These are phyloP conservation scores for Catharus fuscescens DNA, from an alignment of 2,113 vertebrate genomes.

Conservation along the genomic window DNA sequence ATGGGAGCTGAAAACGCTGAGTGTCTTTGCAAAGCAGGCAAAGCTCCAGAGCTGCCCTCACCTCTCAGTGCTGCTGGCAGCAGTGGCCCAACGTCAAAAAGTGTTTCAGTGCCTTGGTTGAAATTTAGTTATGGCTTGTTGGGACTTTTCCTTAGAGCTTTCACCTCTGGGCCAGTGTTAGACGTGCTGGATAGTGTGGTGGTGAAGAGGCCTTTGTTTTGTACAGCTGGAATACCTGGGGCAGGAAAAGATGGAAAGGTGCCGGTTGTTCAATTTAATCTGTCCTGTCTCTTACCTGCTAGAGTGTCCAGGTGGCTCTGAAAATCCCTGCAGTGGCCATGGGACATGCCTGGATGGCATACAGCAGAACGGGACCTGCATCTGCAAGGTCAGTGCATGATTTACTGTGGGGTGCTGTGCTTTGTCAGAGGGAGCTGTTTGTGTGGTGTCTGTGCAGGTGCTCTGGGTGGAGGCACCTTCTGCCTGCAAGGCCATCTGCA, in stretches of 20 bases:
- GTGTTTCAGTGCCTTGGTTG: neutral
- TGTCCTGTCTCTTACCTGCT: conserved; percentile 6
- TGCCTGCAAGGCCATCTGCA: neutral
- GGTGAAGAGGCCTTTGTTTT: neutral
- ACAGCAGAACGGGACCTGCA: conserved; percentile 86
- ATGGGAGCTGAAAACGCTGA: neutral
- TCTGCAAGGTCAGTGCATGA: conserved; percentile 82
- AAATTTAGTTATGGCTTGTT: neutral
- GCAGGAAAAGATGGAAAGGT: neutral
- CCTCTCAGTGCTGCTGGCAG: neutral
- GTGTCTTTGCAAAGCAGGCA: neutral
- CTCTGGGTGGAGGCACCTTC: neutral
- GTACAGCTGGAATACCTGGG: neutral
- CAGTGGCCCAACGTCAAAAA: neutral
- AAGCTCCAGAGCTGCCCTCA: neutral
- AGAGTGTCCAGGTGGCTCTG: conserved; percentile 88
- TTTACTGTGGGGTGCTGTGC: neutral
- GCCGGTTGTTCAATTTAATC: neutral
- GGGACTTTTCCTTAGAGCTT: neutral
- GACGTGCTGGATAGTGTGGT: neutral
- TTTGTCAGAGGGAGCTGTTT: neutral
- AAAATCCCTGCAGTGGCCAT: conserved; percentile 81
- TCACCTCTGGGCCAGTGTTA: neutral
- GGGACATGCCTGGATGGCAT: conserved; percentile 87
- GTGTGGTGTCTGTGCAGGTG: neutral